Evolutionary conservation across 2,888 invertebrate genomes (phyloP), one percentile per base, ranked within the genome.

Genomic region (Drosophila koepferae): DNA sequence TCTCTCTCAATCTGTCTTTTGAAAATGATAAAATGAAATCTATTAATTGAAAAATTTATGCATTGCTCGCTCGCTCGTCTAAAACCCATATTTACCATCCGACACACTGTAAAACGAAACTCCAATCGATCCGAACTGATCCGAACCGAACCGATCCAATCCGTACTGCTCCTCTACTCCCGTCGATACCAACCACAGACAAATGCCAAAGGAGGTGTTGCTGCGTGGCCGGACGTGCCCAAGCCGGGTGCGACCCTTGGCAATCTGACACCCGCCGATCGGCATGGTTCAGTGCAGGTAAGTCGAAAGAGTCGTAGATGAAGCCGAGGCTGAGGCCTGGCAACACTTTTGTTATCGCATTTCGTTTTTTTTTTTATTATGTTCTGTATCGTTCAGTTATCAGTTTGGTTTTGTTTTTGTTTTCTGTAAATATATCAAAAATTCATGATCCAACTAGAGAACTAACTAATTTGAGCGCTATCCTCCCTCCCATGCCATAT

Each of bases 211-310:
- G 96, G 96, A 94, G 96, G 96, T 93, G 96, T 96, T 94, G 94
- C 95, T 93, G 96, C 96, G 89, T 97, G 97, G 95, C 96, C 97
- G 91, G 97, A 97, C 94, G 96, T 96, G 90, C 96, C 96, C 91
- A 97, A 97, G 91, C 96, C 96, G 92, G 96, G 96, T 90, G 95
- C 95, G 92, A 95, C 95, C 86, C 94, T 97, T 89, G 97, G 96
- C 92, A 97, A 97, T 93, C 95, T 98, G 92, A 98, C 98, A 90
- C 97, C 98, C 90, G 98, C 98, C 88, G 98, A 98, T 94, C 95
- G 98, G 94, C 98, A 98, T 94, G 99, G 98, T 94, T 99, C 98
- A 92, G 98, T 99, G 90, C 98, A 98, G 97, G 97, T 97, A 94
- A 92, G 95, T 95, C 70, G 68, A 28, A 28, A 72, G 81, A 73